Percentiles rank a stretch among this genome's conserved stretches.
Evolutionary conservation across 1,140 invertebrate genomes (phyloP).

Genomic region (Parasteatoda tepidariorum): DNA sequence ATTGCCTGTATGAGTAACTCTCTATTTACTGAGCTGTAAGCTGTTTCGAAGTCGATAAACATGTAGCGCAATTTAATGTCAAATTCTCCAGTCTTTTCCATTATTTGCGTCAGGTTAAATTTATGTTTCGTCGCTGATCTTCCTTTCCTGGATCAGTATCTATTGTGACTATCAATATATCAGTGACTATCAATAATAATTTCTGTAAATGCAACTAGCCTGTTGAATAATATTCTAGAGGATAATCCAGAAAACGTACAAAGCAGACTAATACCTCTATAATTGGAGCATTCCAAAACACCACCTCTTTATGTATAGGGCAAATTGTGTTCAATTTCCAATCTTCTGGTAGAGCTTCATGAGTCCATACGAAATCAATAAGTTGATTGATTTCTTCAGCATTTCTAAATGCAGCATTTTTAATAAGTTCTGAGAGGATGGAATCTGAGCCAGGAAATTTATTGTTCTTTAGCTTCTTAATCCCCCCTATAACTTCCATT

Average conservation of each 20-base stretch:
- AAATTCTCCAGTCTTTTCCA: not conserved
- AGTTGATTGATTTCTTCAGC: not conserved
- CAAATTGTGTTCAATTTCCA: slow-evolving; percentile 7
- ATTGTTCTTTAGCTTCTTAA: not conserved
- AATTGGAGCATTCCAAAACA: not conserved
- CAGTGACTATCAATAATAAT: not conserved
- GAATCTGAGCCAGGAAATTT: not conserved
- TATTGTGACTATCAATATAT: not conserved
- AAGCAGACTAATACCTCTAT: not conserved
- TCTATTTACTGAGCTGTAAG: not conserved
- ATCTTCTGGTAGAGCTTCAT: not conserved
- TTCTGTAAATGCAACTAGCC: not conserved
- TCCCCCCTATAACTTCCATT: slow-evolving; percentile 7
- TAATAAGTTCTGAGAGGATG: not conserved
- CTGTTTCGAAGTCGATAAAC: not conserved
- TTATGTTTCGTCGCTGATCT: slow-evolving; percentile 1
- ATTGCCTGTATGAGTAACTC: not conserved
- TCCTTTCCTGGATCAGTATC: not conserved
- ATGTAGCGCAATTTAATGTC: not conserved
- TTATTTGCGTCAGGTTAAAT: not conserved
- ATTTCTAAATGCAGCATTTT: not conserved
- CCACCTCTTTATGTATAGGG: not conserved
- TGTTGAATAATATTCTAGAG: not conserved
- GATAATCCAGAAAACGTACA: not conserved
- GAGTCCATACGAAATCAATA: not conserved